A percentile compares a stretch with the other conserved stretches of the same genome.
phyloP scores from a whole-genome alignment of 2,797 vertebrate genomes.

The Thalassophryne amazonica region DNA sequence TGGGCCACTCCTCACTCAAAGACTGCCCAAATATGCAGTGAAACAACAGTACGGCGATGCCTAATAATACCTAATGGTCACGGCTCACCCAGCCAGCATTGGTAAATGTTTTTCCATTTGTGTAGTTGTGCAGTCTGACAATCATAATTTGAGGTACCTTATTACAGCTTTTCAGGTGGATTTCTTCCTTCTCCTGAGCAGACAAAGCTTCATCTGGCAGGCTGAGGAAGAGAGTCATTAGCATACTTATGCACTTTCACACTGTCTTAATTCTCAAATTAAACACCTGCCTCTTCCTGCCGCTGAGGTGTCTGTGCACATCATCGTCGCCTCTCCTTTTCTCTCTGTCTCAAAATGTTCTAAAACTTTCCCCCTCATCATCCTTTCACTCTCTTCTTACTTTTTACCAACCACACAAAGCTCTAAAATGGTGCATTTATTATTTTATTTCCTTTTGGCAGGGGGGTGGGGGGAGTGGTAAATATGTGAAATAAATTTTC shows the following conservation, averaged over 20 bases:
- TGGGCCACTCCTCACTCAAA: no score
- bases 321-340: neutral
- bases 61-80: slow-evolving; percentile 23
- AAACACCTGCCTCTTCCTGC: slow-evolving; percentile 70
- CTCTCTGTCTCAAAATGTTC: neutral
- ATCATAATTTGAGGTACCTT: slow-evolving; percentile 20
- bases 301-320: slow-evolving; percentile 51
- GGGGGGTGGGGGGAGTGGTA: no score
- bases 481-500: no score
- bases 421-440: no score
- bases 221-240: slow-evolving; percentile 54
- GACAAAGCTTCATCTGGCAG: slow-evolving; percentile 54
- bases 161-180: slow-evolving; percentile 41
- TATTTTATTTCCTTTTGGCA: no score
- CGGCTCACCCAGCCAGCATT: neutral
- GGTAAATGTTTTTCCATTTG: slow-evolving; percentile 19
- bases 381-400: neutral
- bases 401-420: neutral
- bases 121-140: slow-evolving; percentile 13
- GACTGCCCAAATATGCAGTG: neutral
- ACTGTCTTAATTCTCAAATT: slow-evolving; percentile 74
- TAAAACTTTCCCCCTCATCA: neutral
- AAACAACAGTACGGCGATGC: slow-evolving; percentile 13
- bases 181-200: slow-evolving; percentile 33
- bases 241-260: slow-evolving; percentile 75